These are phyloP conservation scores for Drosophila histrio DNA, from an alignment of 2,888 invertebrate genomes.

Conservation along the genomic window DNA sequence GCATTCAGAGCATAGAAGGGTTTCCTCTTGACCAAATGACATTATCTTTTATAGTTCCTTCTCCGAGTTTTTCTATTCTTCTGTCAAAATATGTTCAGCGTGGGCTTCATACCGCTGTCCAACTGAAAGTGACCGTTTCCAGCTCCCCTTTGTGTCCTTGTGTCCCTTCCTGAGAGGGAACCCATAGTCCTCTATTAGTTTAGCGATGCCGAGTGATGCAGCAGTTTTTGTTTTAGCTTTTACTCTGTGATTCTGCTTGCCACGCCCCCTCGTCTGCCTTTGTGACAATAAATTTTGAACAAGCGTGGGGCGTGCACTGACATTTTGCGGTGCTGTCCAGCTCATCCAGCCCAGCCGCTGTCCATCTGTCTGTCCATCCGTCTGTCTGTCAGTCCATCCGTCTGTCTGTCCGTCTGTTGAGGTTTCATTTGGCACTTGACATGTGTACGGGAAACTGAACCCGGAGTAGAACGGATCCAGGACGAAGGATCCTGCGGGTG, in stretches of 20 bases:
- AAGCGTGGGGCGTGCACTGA: slow-evolving; percentile 70
- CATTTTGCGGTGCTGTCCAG: slow-evolving; percentile 60
- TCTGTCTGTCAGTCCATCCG: slow-evolving; percentile 11
- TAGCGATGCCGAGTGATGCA: slow-evolving; percentile 41
- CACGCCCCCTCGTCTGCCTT: slow-evolving; percentile 19
- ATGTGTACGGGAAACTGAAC: slow-evolving; percentile 58
- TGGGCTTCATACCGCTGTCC: slow-evolving; percentile 23
- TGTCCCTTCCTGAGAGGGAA: background rate
- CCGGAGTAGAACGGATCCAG: slow-evolving; percentile 27
- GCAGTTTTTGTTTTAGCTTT: slow-evolving; percentile 16
- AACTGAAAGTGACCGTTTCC: slow-evolving; percentile 23
- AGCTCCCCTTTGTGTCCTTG: background rate
- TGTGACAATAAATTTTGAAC: slow-evolving; percentile 73
- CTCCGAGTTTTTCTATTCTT: background rate
- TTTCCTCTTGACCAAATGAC: slow-evolving; percentile 20
- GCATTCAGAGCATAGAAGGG: slow-evolving; percentile 4
- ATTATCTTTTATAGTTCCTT: slow-evolving; percentile 23
- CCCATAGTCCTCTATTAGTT: slow-evolving; percentile 43
- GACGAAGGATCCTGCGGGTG: background rate
- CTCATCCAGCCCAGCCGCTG: slow-evolving; percentile 31
- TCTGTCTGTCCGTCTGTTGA: slow-evolving; percentile 56
- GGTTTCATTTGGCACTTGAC: slow-evolving; percentile 77
- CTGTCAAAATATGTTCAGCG: slow-evolving; percentile 16
- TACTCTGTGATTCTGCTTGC: slow-evolving; percentile 11
- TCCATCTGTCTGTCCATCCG: slow-evolving; percentile 4